These are phyloP conservation scores for Eucera pruinosa DNA, from an alignment of 2,888 invertebrate species.

Conservation along the genomic window DNA sequence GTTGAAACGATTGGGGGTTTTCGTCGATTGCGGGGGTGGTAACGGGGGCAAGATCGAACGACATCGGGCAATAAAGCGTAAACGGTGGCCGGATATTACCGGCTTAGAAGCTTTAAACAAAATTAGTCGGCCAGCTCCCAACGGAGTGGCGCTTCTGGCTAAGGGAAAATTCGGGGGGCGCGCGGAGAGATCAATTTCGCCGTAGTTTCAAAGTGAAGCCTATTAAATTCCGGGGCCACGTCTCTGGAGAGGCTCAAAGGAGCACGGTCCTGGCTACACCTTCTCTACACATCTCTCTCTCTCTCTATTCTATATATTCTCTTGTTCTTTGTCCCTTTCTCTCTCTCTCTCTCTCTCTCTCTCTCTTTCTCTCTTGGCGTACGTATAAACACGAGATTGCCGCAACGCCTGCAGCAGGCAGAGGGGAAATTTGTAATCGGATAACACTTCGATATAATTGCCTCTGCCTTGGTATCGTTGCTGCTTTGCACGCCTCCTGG, in stretches of 20 bases:
- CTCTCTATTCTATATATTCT: no score
- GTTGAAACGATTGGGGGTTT: not conserved
- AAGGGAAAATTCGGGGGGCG: constrained; percentile 67
- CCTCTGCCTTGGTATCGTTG: constrained; percentile 31
- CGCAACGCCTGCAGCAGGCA: constrained; percentile 59
- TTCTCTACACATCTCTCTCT: no score
- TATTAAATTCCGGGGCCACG: constrained; percentile 77
- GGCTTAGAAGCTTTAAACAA: constrained; percentile 50
- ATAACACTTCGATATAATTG: constrained; percentile 72
- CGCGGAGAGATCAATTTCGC: constrained; percentile 71
- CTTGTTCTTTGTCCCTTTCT: no score
- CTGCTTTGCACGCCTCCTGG: no score
- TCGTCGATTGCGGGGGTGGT: not conserved
- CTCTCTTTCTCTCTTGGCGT: constrained; percentile 14
- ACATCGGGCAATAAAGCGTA: constrained; percentile 41
- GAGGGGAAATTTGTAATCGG: constrained; percentile 70
- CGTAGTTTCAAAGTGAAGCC: constrained; percentile 78
- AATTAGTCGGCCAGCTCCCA: constrained; percentile 59
- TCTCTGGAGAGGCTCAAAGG: constrained; percentile 75
- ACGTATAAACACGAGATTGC: constrained; percentile 70
- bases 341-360: not conserved
- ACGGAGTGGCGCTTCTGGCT: constrained; percentile 41
- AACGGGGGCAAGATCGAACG: constrained; percentile 37
- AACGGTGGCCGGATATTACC: constrained; percentile 51
- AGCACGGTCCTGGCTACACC: constrained; percentile 32